These are phyloP conservation scores for Capitulum mitella DNA, from an alignment of 2,888 invertebrate genomes.

Conservation along the genomic window DNA sequence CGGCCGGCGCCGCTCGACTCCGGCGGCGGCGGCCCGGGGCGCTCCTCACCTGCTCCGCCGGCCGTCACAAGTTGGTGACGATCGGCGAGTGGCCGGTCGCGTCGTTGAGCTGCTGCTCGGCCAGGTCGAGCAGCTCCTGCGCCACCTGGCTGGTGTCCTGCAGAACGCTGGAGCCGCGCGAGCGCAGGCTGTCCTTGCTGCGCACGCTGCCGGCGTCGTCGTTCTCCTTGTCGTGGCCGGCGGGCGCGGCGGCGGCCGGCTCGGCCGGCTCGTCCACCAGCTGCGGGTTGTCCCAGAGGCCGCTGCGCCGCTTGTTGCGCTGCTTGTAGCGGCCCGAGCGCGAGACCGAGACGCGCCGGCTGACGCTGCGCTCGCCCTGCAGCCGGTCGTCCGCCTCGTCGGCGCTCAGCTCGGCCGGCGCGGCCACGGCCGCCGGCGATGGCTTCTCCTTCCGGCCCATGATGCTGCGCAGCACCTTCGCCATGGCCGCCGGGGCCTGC, in stretches of 20 bases:
- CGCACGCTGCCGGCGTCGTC: neutral
- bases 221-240: conserved; percentile 1
- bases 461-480: conserved; percentile 14
- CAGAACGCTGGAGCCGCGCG: conserved; percentile 9
- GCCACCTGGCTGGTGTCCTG: conserved; percentile 9
- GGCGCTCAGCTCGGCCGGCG: neutral
- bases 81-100: neutral
- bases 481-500: neutral
- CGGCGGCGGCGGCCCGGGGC: no score
- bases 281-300: conserved; percentile 26
- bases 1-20: no score
- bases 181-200: conserved; percentile 16
- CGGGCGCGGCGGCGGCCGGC: neutral
- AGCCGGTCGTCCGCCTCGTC: conserved; percentile 23
- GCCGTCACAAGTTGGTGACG: conserved; percentile 18
- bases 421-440: no score
- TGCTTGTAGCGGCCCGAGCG: conserved; percentile 31
- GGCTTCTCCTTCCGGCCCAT: neutral
- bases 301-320: conserved; percentile 29
- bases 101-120: conserved; percentile 1
- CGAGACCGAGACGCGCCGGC: conserved; percentile 30
- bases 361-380: conserved; percentile 26
- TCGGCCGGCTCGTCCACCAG: neutral
- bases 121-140: conserved; percentile 13
- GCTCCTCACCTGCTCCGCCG: no score